These are phyloP conservation scores for Bathybates hornii DNA, from an alignment of 2,113 vertebrate genomes.

Conservation along the genomic window DNA sequence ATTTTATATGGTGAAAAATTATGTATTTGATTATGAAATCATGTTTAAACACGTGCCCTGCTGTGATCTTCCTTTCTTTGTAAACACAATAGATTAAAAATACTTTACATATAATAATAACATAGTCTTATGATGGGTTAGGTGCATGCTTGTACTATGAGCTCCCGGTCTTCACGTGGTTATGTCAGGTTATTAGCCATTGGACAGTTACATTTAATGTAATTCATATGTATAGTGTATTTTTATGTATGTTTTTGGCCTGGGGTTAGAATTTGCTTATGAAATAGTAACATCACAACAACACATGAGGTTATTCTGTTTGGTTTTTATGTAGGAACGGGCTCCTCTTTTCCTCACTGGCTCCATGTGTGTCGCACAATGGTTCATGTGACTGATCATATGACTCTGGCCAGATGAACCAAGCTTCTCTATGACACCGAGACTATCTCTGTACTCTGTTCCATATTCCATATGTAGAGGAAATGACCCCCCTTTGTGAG, in stretches of 20 bases:
- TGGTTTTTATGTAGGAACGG: not conserved
- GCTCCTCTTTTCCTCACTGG: not conserved
- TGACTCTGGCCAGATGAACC: not conserved
- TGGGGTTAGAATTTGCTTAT: not conserved
- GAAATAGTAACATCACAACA: not conserved
- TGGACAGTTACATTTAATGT: not conserved
- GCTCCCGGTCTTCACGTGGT: not conserved
- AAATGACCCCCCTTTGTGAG: not conserved
- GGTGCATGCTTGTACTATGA: not conserved
- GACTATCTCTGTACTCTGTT: not conserved
- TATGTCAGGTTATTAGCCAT: not conserved
- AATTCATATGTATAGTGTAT: not conserved
- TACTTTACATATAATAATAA: not conserved
- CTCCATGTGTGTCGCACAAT: not conserved
- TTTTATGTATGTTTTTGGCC: not conserved
- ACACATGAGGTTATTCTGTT: not conserved
- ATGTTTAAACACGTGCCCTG: not conserved
- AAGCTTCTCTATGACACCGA: not conserved
- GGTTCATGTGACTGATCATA: not conserved
- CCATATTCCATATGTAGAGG: not conserved
- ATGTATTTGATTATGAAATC: not conserved
- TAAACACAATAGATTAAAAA: not conserved
- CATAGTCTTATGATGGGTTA: not conserved
- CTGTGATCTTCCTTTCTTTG: not conserved
- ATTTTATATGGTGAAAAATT: rapidly evolving